Conservation (phyloP, 2,797 vertebrate species). For the Poeciliopsis paucimaculata region DNA sequence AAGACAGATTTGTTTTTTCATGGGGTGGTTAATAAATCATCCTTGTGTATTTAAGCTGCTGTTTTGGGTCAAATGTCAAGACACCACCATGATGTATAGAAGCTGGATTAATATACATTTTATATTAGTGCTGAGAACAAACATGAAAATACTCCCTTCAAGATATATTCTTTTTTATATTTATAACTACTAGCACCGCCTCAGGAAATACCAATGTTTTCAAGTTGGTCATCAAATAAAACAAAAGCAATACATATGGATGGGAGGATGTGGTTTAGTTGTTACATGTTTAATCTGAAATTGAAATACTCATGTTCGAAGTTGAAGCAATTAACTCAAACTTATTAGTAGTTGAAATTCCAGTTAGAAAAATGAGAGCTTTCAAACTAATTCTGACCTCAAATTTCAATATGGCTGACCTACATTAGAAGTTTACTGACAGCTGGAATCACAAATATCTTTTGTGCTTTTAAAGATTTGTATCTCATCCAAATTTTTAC, state of each 20-base stretch:
- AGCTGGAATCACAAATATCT: background rate
- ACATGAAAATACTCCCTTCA: background rate
- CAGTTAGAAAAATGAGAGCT: background rate
- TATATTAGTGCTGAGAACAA: background rate
- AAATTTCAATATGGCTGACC: too few relatives aligned
- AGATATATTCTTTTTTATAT: background rate
- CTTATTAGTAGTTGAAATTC: background rate
- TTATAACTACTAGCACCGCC: background rate
- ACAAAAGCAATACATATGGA: background rate
- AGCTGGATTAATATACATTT: constrained; percentile 2
- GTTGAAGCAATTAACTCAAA: background rate
- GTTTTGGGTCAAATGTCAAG: background rate
- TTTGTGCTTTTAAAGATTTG: background rate
- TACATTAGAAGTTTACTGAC: background rate
- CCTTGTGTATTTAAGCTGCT: background rate
- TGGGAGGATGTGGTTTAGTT: background rate
- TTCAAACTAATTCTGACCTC: background rate
- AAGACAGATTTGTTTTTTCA: background rate
- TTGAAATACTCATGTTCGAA: background rate
- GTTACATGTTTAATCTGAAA: background rate
- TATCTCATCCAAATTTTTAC: background rate
- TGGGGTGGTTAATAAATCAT: background rate
- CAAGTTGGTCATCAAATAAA: background rate
- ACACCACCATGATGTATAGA: background rate
- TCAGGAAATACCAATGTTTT: background rate